phyloP scores from a whole-genome alignment of 2,797 vertebrate species.

The Phataginus tetradactyla region DNA sequence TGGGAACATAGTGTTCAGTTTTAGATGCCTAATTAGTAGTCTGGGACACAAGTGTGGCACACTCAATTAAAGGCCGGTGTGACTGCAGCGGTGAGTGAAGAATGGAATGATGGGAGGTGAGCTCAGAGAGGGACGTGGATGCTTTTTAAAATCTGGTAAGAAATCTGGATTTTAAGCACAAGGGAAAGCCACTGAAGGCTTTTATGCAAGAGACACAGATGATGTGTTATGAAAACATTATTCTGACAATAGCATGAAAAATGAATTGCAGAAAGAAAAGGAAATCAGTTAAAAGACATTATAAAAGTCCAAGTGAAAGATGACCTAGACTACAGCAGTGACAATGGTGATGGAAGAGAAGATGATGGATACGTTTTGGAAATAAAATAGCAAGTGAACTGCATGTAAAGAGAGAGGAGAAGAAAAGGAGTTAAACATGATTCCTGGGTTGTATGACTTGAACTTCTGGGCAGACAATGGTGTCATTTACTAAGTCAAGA shows the following conservation, averaged over 20 bases:
- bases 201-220: not conserved
- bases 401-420: not conserved
- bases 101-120: not conserved
- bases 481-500: not conserved
- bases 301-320: not conserved
- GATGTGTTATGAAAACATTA: constrained; percentile 26
- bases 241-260: not conserved
- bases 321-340: not conserved
- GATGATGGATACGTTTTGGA: not conserved
- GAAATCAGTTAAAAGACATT: not conserved
- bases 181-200: not conserved
- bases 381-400: not conserved
- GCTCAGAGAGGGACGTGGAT: not conserved
- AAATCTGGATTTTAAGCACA: constrained; percentile 24
- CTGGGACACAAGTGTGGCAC: not conserved
- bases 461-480: not conserved
- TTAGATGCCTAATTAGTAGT: not conserved
- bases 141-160: not conserved
- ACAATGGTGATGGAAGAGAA: not conserved
- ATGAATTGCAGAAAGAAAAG: not conserved
- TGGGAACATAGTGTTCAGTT: not conserved
- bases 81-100: not conserved
- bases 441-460: not conserved
- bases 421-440: not conserved
- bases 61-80: not conserved